These are phyloP conservation scores for Odontesthes bonariensis DNA, from an alignment of 2,113 vertebrate genomes.

Conservation along the genomic window DNA sequence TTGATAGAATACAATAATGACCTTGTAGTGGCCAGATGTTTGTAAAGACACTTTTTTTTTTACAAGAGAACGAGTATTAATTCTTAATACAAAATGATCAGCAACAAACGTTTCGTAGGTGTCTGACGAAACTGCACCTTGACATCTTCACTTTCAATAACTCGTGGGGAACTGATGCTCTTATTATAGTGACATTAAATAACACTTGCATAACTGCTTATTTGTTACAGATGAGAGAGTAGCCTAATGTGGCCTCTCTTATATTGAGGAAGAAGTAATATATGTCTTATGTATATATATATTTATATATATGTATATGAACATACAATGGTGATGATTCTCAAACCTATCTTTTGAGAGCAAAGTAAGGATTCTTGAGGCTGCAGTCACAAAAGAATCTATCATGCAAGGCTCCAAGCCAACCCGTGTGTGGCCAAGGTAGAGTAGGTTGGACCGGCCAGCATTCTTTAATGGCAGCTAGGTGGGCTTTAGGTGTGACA, in stretches of 20 bases:
- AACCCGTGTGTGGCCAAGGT: no score
- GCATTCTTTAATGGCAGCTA: no score
- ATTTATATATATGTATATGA: no score
- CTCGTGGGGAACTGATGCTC: constrained; percentile 47
- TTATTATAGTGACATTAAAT: constrained; percentile 77
- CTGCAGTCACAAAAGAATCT: no score
- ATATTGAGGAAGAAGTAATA: constrained; percentile 22
- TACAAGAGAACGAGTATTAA: constrained; percentile 42
- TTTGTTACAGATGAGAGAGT: constrained; percentile 69
- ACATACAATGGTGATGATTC: no score
- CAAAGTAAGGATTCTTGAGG: no score
- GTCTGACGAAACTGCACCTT: constrained; percentile 66
- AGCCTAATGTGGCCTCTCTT: constrained; percentile 46
- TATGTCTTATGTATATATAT: no score
- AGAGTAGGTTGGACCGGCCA: no score
- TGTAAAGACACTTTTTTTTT: constrained; percentile 35
- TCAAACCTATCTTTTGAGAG: no score
- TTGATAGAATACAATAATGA: neutral
- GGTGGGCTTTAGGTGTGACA: no score
- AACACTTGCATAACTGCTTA: constrained; percentile 75
- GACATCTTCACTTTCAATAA: constrained; percentile 76
- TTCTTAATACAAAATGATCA: constrained; percentile 63
- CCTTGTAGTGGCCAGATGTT: neutral
- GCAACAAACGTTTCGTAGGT: constrained; percentile 29
- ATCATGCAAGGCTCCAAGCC: no score